Percentiles rank a stretch among this genome's conserved stretches.
These are phyloP conservation scores for Clistopyga incitator DNA, from an alignment of 2,888 invertebrate genomes.

Conservation along the genomic window DNA sequence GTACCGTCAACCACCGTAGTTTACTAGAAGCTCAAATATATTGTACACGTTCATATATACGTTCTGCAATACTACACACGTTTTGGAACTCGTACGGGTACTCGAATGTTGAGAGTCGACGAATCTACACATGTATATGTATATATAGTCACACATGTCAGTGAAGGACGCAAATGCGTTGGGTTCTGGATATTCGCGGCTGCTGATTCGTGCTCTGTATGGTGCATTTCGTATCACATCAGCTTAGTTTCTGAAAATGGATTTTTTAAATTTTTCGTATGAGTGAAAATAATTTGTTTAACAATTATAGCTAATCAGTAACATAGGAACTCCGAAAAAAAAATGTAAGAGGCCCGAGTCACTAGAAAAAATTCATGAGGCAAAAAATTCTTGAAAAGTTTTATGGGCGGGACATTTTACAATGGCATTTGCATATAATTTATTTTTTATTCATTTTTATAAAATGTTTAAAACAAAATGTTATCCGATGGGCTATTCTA, in stretches of 20 bases:
- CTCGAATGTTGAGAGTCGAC: conserved; percentile 42
- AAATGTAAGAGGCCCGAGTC: too few species aligned
- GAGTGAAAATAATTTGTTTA: too few species aligned
- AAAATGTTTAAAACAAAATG: not conserved
- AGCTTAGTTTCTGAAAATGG: not conserved
- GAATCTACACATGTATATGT: conserved; percentile 35
- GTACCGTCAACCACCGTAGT: conserved; percentile 3
- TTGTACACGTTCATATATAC: not conserved
- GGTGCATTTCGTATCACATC: not conserved
- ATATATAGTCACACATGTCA: not conserved
- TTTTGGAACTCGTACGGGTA: conserved; percentile 39
- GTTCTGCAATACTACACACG: conserved; percentile 12
- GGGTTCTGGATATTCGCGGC: conserved; percentile 3
- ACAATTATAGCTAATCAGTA: too few species aligned
- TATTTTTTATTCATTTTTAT: not conserved
- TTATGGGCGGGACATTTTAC: too few species aligned
- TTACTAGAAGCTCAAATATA: conserved; percentile 14
- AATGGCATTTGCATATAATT: too few species aligned
- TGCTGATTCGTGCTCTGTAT: conserved; percentile 1
- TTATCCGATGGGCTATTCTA: too few species aligned
- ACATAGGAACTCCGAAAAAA: too few species aligned
- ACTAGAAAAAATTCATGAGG: too few species aligned
- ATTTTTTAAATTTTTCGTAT: too few species aligned
- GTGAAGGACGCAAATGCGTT: not conserved
- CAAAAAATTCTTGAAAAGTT: too few species aligned